Conservation (phyloP, 2,888 invertebrate species). For the Mylabris sibirica region DNA sequence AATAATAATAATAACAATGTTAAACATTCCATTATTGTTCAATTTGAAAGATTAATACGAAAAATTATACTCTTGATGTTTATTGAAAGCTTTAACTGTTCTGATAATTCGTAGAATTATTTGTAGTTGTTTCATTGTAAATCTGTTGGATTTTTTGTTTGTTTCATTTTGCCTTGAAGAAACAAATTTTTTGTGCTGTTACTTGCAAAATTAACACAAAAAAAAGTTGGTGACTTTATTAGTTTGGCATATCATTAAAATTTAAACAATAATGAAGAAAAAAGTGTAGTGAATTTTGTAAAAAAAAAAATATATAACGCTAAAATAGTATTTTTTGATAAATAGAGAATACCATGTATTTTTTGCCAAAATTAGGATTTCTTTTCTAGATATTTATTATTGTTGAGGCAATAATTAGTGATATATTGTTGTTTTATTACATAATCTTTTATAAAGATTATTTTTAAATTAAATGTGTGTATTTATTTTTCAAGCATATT, state of each 20-base stretch:
- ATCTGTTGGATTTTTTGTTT: slow-evolving; percentile 10
- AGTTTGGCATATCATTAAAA: neutral
- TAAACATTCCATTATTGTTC: slow-evolving; percentile 45
- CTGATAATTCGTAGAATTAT: slow-evolving; percentile 18
- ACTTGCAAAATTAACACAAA: slow-evolving; percentile 14
- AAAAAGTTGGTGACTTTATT: slow-evolving; percentile 19
- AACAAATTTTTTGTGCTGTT: neutral
- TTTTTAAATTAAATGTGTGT: slow-evolving; percentile 52
- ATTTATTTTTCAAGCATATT: slow-evolving; percentile 52
- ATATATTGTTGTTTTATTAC: slow-evolving; percentile 39
- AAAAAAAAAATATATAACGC: slow-evolving; percentile 15
- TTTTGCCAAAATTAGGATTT: neutral
- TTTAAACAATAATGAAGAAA: slow-evolving; percentile 9
- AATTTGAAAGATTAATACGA: slow-evolving; percentile 9
- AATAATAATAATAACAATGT: neutral
- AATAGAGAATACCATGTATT: neutral
- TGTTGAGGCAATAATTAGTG: slow-evolving; percentile 50
- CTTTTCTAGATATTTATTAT: slow-evolving; percentile 36
- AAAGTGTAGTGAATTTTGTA: slow-evolving; percentile 14
- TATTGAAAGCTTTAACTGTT: slow-evolving; percentile 28
- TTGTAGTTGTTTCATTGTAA: slow-evolving; percentile 16
- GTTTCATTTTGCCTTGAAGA: slow-evolving; percentile 14
- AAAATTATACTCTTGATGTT: slow-evolving; percentile 15
- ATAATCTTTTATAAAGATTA: slow-evolving; percentile 58
- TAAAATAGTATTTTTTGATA: slow-evolving; percentile 43